These are phyloP conservation scores for Probaryconus sp. DNA, from an alignment of 1,140 invertebrate species.

Conservation along the genomic window DNA sequence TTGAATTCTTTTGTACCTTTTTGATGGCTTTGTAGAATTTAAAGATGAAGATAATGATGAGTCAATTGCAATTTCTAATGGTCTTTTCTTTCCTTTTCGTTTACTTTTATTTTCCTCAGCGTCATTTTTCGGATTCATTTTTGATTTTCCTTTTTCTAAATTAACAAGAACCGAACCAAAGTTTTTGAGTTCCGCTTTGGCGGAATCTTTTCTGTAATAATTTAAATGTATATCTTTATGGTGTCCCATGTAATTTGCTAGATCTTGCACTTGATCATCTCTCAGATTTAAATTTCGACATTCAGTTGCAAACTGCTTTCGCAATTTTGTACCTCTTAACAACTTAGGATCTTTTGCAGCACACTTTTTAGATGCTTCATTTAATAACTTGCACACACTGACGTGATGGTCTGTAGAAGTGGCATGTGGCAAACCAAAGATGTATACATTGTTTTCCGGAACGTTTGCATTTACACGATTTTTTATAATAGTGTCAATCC, in stretches of 20 bases:
- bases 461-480: neutral
- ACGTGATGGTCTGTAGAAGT: neutral
- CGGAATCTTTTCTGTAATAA: constrained; percentile 16
- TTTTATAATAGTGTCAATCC: constrained; percentile 11
- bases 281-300: constrained; percentile 7
- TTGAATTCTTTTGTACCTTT: no score
- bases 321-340: constrained; percentile 19
- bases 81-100: no score
- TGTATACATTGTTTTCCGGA: neutral
- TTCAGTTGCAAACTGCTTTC: constrained; percentile 34
- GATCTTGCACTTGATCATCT: constrained; percentile 22
- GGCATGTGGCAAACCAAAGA: neutral
- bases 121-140: no score
- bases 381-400: neutral
- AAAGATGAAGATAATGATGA: no score
- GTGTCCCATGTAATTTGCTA: constrained; percentile 34
- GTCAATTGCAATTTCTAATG: no score
- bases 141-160: constrained; percentile 4
- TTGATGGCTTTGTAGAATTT: no score
- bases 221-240: constrained; percentile 12
- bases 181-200: neutral
- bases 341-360: neutral
- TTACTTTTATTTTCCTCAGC: no score
- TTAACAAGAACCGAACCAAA: neutral
- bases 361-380: neutral